Evolutionary conservation across 1,140 invertebrate species (phyloP), one percentile per base, ranked within the genome.

Genomic region (Anadara kagoshimensis): DNA sequence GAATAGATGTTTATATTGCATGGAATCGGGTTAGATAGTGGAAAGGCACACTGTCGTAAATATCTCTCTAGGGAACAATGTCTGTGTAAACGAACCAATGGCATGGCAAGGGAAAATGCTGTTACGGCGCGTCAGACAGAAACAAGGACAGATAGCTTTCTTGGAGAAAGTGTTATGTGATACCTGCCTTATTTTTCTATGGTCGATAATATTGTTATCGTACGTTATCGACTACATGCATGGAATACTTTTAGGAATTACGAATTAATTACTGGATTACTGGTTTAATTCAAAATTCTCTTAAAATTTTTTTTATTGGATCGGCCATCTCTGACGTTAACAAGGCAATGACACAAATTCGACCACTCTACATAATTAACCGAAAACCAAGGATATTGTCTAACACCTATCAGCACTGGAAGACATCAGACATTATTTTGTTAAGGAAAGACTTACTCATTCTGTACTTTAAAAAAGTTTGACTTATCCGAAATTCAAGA

Each of bases 211-310:
- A n/a, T n/a, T n/a, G n/a, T n/a, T n/a, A n/a, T n/a, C n/a, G n/a
- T n/a, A n/a, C n/a, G n/a, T n/a, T n/a, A n/a, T n/a, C n/a, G n/a
- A 75, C 24, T 75, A 70, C 36, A 75, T 75, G 67, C 73, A 75
- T 58, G 61, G 67, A 41, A 29, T 61, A n/a, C 54, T 75, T 14
- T 36, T 75, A 41, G 73, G 73, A 20, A 44, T 76, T 8, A 24
- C 24, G 1, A 70, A 71, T 41, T 66, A 68, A 24, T 22, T 76
- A 16, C 22, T 69, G 0, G 11, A 26, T 22, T 26, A 63, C 0
- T 75, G 73, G 73, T 66, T 70, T 70, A 58, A 69, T 64, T 14
- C 36, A 69, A 58, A 63, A n/a, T 58, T 11, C 18, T 45, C 44
- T 29, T 11, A 66, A 45, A 0, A 59, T 44, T 16, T 75, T 43